phyloP scores from a whole-genome alignment of 2,797 vertebrate genomes.

The Notolabrus celidotus region DNA sequence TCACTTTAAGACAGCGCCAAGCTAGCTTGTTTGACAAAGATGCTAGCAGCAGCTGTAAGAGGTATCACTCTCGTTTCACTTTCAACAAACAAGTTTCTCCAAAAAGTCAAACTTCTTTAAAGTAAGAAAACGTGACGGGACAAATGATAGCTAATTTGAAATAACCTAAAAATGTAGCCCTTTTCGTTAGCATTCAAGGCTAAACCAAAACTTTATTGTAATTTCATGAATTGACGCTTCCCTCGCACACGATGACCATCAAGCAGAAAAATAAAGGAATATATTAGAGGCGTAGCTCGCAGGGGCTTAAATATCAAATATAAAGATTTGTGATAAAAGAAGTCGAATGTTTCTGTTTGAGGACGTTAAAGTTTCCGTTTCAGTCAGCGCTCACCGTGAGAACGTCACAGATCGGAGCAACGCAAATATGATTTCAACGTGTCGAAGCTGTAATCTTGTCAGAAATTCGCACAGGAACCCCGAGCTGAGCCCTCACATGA shows the following conservation, averaged over 20 bases:
- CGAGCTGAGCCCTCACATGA: slow-evolving; percentile 23
- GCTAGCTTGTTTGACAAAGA: not conserved
- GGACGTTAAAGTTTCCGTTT: not conserved
- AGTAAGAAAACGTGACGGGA: not conserved
- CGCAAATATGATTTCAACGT: not conserved
- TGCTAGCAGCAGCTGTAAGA: not conserved
- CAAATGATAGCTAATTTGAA: not conserved
- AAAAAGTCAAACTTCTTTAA: not conserved
- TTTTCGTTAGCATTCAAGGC: slow-evolving; percentile 1
- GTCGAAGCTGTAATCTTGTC: not conserved
- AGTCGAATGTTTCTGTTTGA: not conserved
- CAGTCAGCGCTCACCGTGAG: not conserved
- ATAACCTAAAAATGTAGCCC: slow-evolving; percentile 1
- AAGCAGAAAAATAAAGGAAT: slow-evolving; percentile 10
- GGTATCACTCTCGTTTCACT: not conserved
- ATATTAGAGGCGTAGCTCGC: not conserved
- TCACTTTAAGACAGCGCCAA: not conserved
- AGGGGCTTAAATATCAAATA: slow-evolving; percentile 17
- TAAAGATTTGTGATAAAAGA: not conserved
- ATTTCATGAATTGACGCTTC: slow-evolving; percentile 9
- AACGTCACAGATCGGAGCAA: not conserved
- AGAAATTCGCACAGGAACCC: slow-evolving; percentile 10
- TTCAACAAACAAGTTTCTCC: not conserved
- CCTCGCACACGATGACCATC: slow-evolving; percentile 6
- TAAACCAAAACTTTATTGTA: slow-evolving; percentile 8